These are phyloP conservation scores for Julus scanicus DNA, from an alignment of 2,888 invertebrate species.

Conservation along the genomic window DNA sequence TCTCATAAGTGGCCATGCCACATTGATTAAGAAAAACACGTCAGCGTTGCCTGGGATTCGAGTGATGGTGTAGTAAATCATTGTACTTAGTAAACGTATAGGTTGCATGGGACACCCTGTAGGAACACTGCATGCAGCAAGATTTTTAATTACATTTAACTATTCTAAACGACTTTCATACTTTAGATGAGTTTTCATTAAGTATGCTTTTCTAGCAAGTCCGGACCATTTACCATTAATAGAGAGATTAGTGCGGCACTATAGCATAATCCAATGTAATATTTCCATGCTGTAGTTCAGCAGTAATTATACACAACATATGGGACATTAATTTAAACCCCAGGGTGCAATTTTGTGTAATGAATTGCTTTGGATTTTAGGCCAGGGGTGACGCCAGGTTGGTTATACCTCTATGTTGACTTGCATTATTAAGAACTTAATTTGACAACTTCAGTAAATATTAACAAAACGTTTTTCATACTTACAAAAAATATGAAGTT, in stretches of 20 bases:
- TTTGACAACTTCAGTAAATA: neutral
- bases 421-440: too few relatives aligned
- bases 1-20: neutral
- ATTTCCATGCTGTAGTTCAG: too few relatives aligned
- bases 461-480: neutral
- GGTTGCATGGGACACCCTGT: neutral
- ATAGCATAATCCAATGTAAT: too few relatives aligned
- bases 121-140: neutral
- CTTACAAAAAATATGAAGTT: constrained; percentile 15
- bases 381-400: too few relatives aligned
- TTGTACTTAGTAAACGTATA: neutral
- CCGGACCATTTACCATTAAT: neutral
- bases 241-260: neutral
- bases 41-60: constrained; percentile 16
- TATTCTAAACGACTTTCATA: neutral
- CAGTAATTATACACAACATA: too few relatives aligned
- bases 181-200: neutral
- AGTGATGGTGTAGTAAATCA: neutral
- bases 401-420: too few relatives aligned
- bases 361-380: too few relatives aligned
- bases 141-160: neutral
- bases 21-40: neutral
- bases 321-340: too few relatives aligned
- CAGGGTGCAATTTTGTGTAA: too few relatives aligned
- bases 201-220: neutral